These are phyloP conservation scores for Habropoda laboriosa DNA, from an alignment of 1,140 invertebrate genomes.

Conservation along the genomic window DNA sequence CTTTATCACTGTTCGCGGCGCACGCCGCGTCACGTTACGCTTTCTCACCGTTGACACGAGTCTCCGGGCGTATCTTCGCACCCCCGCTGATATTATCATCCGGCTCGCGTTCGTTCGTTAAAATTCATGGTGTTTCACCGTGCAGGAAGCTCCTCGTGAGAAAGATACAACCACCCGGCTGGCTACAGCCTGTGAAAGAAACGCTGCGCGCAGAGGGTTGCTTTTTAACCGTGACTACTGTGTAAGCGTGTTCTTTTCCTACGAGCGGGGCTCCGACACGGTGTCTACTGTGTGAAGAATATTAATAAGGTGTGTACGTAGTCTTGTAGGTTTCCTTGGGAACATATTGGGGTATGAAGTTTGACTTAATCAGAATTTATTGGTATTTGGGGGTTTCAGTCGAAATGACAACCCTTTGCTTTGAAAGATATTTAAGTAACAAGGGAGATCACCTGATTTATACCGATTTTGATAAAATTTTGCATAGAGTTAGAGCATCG, in stretches of 20 bases:
- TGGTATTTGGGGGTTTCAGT: no score
- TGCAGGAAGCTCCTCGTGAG: not conserved
- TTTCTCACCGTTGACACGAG: conserved; percentile 40
- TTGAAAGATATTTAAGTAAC: no score
- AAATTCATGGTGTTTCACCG: conserved; percentile 48
- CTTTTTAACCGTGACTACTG: not conserved
- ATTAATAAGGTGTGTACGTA: not conserved
- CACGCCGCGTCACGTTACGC: conserved; percentile 28
- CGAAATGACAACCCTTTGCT: no score
- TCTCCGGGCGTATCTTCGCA: conserved; percentile 22
- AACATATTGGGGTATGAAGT: no score
- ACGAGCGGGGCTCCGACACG: not conserved
- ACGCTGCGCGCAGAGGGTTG: no score
- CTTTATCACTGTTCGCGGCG: no score
- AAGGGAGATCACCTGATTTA: no score
- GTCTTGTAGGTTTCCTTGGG: no score
- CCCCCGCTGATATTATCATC: conserved; percentile 33
- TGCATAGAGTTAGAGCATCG: no score
- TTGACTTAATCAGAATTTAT: no score
- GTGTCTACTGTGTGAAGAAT: not conserved
- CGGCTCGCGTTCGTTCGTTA: conserved; percentile 43
- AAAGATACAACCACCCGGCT: not conserved
- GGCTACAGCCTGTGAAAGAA: not conserved
- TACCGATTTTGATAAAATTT: no score
- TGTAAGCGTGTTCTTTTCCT: not conserved